Percentiles rank a stretch among this genome's conserved stretches.
phyloP scores from a whole-genome alignment of 2,797 vertebrate species.

The Siniperca scherzeri region DNA sequence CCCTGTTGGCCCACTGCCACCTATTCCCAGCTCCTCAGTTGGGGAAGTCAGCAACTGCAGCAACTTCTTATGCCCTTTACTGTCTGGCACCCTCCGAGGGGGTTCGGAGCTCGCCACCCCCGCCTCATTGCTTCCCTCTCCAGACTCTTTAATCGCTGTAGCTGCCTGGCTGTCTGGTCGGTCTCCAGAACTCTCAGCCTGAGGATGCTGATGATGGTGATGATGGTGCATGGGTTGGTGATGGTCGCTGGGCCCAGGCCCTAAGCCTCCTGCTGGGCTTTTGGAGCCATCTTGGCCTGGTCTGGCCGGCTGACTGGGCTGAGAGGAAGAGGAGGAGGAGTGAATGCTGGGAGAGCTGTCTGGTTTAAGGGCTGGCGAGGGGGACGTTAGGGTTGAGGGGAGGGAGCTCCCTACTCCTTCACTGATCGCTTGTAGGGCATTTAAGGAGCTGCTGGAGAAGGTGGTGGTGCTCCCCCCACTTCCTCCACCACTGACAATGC shows the following conservation, averaged over 20 bases:
- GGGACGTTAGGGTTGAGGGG: constrained; percentile 92
- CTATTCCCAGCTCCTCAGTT: constrained; percentile 90
- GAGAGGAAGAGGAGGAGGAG: constrained; percentile 89
- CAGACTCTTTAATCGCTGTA: constrained; percentile 73
- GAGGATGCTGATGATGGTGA: constrained; percentile 84
- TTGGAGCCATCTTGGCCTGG: constrained; percentile 87
- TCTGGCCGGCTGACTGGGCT: constrained; percentile 83
- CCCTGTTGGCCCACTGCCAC: constrained; percentile 68
- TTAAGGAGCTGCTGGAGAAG: constrained; percentile 97
- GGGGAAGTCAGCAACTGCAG: constrained; percentile 95
- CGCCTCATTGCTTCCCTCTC: constrained; percentile 83
- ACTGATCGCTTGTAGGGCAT: constrained; percentile 97
- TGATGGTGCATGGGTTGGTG: constrained; percentile 81
- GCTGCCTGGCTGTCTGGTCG: constrained; percentile 88
- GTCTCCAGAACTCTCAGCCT: constrained; percentile 89
- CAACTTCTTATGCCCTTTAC: constrained; percentile 95
- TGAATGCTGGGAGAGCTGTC: constrained; percentile 93
- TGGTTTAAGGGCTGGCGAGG: constrained; percentile 90
- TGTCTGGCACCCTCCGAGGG: constrained; percentile 89
- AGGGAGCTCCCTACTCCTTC: constrained; percentile 97
- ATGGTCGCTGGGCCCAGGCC: constrained; percentile 80
- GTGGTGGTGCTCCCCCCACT: constrained; percentile 87
- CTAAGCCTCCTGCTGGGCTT: constrained; percentile 90
- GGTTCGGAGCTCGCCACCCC: constrained; percentile 83
- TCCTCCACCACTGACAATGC: constrained; percentile 85